Evolutionary conservation across 2,888 invertebrate genomes (phyloP).

Genomic region (Anticlea derivata): DNA sequence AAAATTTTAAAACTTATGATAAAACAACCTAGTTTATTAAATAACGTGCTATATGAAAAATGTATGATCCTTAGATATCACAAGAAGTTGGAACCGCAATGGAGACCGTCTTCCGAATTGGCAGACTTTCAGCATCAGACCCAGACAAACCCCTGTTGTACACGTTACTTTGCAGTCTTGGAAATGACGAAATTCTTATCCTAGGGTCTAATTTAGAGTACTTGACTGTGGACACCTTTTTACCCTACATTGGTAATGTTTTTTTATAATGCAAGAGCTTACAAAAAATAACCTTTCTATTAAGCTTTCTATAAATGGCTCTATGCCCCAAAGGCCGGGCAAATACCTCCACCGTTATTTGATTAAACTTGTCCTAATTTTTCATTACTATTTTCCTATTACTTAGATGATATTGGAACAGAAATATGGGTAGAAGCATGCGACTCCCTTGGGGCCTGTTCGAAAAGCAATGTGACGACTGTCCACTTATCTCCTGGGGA

Average conservation of each 20-base stretch:
- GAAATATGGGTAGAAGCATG: slow-evolving; percentile 58
- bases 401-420: slow-evolving; percentile 45
- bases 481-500: slow-evolving; percentile 42
- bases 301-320: too few species aligned
- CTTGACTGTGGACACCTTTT: slow-evolving; percentile 50
- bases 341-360: too few species aligned
- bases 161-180: slow-evolving; percentile 51
- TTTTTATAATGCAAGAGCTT: too few species aligned
- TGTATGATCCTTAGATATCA: slow-evolving; percentile 42
- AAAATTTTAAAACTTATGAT: too few species aligned
- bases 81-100: slow-evolving; percentile 55
- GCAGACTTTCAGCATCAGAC: slow-evolving; percentile 47
- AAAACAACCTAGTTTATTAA: too few species aligned
- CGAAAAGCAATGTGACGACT: slow-evolving; percentile 31
- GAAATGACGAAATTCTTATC: slow-evolving; percentile 43
- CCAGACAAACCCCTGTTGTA: slow-evolving; percentile 49
- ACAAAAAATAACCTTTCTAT: too few species aligned
- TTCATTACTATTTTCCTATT: too few species aligned
- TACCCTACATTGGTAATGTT: slow-evolving; percentile 56
- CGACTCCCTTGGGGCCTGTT: slow-evolving; percentile 57
- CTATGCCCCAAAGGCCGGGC: too few species aligned
- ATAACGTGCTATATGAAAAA: not conserved
- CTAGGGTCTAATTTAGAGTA: slow-evolving; percentile 53
- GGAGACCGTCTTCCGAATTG: slow-evolving; percentile 59
- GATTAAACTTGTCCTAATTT: too few species aligned